phyloP scores from a whole-genome alignment of 2,797 vertebrate species.

The Crenuchus spilurus region DNA sequence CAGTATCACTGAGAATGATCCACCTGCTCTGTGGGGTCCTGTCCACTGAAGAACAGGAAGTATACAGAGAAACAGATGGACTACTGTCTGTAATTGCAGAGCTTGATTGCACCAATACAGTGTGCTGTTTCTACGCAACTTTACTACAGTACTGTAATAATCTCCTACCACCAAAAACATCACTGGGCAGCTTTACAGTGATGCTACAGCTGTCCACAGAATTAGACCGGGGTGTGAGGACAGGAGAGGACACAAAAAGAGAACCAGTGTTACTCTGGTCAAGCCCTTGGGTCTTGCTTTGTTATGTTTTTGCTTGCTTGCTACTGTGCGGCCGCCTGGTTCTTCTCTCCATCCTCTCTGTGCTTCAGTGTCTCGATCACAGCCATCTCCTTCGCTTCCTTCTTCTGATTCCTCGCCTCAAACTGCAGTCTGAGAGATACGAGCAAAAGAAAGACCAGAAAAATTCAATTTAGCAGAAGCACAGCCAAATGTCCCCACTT shows the following conservation, averaged over 20 bases:
- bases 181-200: not conserved
- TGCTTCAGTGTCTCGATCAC: slow-evolving; percentile 85
- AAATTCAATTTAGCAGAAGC: not conserved
- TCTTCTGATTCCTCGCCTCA: slow-evolving; percentile 96
- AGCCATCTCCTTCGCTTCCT: slow-evolving; percentile 94
- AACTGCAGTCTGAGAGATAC: slow-evolving; percentile 86
- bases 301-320: not conserved
- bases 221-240: not conserved
- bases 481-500: too few relatives aligned
- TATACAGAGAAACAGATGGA: too few relatives aligned
- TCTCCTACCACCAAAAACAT: too few relatives aligned
- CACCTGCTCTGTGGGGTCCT: too few relatives aligned
- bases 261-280: not conserved
- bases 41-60: too few relatives aligned
- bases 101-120: too few relatives aligned
- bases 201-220: not conserved
- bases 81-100: too few relatives aligned
- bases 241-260: not conserved
- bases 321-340: slow-evolving; percentile 51
- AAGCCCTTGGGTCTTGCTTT: slow-evolving; percentile 2
- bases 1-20: too few relatives aligned
- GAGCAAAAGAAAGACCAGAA: not conserved
- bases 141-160: too few relatives aligned
- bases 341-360: slow-evolving; percentile 66
- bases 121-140: too few relatives aligned